These are phyloP conservation scores for Pseudochaenichthys georgianus DNA, from an alignment of 2,797 vertebrate genomes.

Conservation along the genomic window DNA sequence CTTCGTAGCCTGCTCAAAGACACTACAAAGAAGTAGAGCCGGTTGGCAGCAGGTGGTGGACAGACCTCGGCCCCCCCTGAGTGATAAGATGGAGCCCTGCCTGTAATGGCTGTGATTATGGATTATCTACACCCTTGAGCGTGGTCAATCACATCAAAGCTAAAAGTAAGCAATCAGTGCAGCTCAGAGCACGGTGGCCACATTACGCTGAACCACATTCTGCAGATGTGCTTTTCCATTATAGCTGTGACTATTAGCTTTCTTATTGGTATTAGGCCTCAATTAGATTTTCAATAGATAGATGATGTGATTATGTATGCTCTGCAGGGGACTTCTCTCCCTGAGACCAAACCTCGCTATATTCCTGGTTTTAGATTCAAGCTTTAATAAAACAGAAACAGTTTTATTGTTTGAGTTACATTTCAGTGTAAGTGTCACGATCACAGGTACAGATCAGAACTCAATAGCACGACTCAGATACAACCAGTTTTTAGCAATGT, in stretches of 20 bases:
- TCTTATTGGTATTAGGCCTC: conserved; percentile 50
- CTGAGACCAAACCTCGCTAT: conserved; percentile 34
- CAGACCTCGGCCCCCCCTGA: conserved; percentile 36
- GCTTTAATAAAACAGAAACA: conserved; percentile 50
- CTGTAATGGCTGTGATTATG: conserved; percentile 60
- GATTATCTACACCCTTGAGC: conserved; percentile 70
- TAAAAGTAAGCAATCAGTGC: conserved; percentile 54
- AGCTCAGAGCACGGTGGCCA: background rate
- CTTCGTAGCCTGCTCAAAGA: background rate
- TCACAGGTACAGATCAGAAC: too few relatives aligned
- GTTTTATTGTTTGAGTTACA: conserved; percentile 25
- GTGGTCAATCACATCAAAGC: conserved; percentile 65
- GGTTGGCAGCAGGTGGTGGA: conserved; percentile 29
- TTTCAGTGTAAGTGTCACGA: conserved; percentile 15
- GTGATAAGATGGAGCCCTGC: conserved; percentile 49
- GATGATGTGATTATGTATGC: conserved; percentile 63
- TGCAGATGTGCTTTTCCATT: conserved; percentile 44
- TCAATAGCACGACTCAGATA: too few relatives aligned
- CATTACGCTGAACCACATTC: conserved; percentile 30
- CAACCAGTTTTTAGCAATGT: too few relatives aligned
- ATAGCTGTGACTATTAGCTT: conserved; percentile 59
- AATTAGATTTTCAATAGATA: conserved; percentile 71
- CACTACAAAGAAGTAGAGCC: too few relatives aligned
- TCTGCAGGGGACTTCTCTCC: conserved; percentile 54
- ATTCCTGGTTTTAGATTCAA: conserved; percentile 34